These are phyloP conservation scores for Eledona agricola DNA, from an alignment of 2,888 invertebrate genomes.

Conservation along the genomic window DNA sequence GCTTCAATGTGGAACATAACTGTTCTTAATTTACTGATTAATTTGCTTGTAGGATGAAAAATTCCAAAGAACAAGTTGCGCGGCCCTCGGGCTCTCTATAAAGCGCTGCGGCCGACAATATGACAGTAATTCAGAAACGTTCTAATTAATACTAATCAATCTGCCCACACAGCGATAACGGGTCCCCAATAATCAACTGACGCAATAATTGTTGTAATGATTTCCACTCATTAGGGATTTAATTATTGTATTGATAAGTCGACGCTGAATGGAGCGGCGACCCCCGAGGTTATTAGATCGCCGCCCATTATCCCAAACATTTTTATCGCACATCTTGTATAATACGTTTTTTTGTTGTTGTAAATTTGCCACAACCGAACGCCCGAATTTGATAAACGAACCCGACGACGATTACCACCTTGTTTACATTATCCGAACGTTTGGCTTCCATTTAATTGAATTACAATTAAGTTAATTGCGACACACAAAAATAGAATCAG, in stretches of 20 bases:
- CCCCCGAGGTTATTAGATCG: constrained; percentile 41
- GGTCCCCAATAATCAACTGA: constrained; percentile 45
- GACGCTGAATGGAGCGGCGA: constrained; percentile 48
- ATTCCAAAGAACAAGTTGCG: too few relatives aligned
- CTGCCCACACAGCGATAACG: constrained; percentile 47
- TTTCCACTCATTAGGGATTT: constrained; percentile 55
- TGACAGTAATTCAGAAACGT: constrained; percentile 46
- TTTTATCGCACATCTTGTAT: constrained; percentile 25
- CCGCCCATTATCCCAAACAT: constrained; percentile 7
- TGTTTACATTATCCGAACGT: constrained; percentile 21
- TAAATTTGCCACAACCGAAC: too few relatives aligned
- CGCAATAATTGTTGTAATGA: constrained; percentile 53
- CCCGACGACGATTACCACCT: too few relatives aligned
- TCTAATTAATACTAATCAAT: constrained; percentile 53
- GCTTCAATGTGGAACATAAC: too few relatives aligned
- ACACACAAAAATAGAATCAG: constrained; percentile 35
- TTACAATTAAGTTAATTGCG: constrained; percentile 33
- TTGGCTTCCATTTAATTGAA: constrained; percentile 27
- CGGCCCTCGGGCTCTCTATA: too few relatives aligned
- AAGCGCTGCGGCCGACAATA: too few relatives aligned
- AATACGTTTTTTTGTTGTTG: too few relatives aligned
- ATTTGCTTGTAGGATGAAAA: too few relatives aligned
- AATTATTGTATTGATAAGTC: constrained; percentile 52
- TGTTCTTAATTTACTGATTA: too few relatives aligned
- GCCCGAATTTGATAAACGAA: too few relatives aligned